phyloP scores from a whole-genome alignment of 2,797 vertebrate genomes.

The Crenichthys baileyi region DNA sequence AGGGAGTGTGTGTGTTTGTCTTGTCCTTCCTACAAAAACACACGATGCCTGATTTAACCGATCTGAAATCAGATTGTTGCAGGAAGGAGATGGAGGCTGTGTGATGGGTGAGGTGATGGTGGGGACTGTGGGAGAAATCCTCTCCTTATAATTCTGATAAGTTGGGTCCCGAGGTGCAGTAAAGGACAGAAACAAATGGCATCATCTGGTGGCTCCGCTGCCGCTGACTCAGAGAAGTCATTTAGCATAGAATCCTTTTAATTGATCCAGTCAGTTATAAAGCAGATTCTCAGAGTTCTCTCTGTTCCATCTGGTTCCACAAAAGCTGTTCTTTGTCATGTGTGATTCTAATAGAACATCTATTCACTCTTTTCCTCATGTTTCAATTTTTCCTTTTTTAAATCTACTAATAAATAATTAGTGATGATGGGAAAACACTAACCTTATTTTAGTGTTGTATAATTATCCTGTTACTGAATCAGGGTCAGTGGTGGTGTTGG shows the following conservation, averaged over 20 bases:
- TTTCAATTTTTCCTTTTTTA: background rate
- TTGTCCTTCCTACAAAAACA: background rate
- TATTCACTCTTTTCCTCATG: no score
- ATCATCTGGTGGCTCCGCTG: background rate
- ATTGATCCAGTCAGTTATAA: background rate
- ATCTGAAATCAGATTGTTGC: background rate
- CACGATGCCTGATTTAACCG: background rate
- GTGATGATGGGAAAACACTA: background rate
- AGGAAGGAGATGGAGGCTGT: no score
- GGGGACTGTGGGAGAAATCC: background rate
- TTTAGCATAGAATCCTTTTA: slow-evolving; percentile 11
- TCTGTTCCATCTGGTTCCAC: background rate
- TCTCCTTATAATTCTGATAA: background rate
- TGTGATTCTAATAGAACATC: background rate
- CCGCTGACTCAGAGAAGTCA: slow-evolving; percentile 7
- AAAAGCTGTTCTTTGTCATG: background rate
- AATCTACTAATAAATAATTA: background rate
- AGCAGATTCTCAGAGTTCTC: background rate
- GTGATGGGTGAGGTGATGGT: background rate
- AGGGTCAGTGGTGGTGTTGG: background rate
- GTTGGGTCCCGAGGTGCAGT: background rate
- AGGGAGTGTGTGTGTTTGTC: background rate
- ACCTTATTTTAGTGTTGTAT: background rate
- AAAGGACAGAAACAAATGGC: background rate
- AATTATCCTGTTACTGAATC: background rate